Base-by-base conservation (phyloP, 64 coral and sea anemone genomes). In the Trachythela sp. region DNA sequence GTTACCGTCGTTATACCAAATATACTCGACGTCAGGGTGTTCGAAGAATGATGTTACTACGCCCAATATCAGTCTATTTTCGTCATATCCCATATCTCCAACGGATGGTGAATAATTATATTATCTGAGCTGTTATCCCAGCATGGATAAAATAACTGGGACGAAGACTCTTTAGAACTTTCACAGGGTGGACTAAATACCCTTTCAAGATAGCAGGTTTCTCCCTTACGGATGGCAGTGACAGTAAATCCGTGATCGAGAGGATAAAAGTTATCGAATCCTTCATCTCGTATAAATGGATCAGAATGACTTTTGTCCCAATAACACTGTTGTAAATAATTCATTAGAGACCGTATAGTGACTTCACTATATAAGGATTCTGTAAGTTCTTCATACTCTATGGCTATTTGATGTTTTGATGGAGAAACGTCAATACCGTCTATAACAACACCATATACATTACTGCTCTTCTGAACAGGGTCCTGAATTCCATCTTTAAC, bases 381-480 rank as follows among this genome's bases (percentile, higher is more conserved):
- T 64, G 56, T 64, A 64, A 64, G 56, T 27, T 64, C 56, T 64
- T 64, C 56, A 64, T 64, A 64, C 22, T 64, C 56, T 64, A 64
- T 64, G 56, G 0, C 56, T 18, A 64, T 64, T 64, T 64, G 56
- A 27, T 64, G 13, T 64, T 64, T 64, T 20, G 56, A 64, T 64
- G 56, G 56, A 6, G 56, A n/a, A 8, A 64, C 56, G 22, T 64
- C 56, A 24, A 64, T 64, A 64, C 56, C 56, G 22, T 64, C 18
- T 18, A 64, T 20, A 18, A 64, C 56, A 2, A 64, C 56, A 18
- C 24, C 24, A 64, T 64, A 64, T 27, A 24, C 17, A 27, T 64
- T 64, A 64, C 22, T 27, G 56, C 22, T 18, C 24, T 24, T 64
- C 24, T 64, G 13, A 64, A 64, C 56, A 20, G 56, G 20, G 24